Conservation (phyloP, 2,113 vertebrate species). For the Mesocricetus auratus region DNA sequence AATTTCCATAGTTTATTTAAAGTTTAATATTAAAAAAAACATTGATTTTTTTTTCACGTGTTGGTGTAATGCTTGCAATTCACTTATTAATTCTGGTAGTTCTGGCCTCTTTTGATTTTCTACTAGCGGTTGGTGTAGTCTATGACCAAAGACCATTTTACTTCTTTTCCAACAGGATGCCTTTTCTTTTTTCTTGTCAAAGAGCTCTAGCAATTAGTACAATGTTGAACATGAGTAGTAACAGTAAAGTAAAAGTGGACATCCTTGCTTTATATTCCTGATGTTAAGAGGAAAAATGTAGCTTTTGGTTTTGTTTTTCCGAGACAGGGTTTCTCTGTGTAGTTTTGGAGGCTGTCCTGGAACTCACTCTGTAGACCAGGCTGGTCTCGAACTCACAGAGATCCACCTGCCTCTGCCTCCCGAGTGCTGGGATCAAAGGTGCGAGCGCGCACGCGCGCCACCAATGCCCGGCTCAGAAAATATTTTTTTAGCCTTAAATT, state of each 20-base stretch:
- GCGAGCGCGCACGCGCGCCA: no score
- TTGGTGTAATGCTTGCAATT: background rate
- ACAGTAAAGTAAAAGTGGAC: background rate
- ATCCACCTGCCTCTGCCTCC: no score
- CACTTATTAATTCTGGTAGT: background rate
- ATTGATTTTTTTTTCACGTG: background rate
- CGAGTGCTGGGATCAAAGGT: no score
- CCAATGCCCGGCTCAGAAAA: no score
- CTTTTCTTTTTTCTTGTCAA: background rate
- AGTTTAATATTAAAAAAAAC: background rate
- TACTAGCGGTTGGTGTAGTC: background rate
- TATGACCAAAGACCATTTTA: conserved; percentile 23
- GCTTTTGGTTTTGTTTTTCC: no score
- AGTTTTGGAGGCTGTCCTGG: no score
- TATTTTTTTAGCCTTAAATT: background rate
- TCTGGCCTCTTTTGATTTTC: conserved; percentile 31
- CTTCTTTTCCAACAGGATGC: background rate
- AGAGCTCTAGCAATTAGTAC: background rate
- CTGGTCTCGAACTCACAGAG: no score
- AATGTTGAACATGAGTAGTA: background rate
- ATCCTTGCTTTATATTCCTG: background rate
- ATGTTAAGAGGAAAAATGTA: background rate
- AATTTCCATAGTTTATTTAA: no score
- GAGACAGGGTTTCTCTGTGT: no score
- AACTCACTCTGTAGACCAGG: no score